These are phyloP conservation scores for Drosophila nr. perissopoda DNA, from an alignment of 2,888 invertebrate species.

Conservation along the genomic window DNA sequence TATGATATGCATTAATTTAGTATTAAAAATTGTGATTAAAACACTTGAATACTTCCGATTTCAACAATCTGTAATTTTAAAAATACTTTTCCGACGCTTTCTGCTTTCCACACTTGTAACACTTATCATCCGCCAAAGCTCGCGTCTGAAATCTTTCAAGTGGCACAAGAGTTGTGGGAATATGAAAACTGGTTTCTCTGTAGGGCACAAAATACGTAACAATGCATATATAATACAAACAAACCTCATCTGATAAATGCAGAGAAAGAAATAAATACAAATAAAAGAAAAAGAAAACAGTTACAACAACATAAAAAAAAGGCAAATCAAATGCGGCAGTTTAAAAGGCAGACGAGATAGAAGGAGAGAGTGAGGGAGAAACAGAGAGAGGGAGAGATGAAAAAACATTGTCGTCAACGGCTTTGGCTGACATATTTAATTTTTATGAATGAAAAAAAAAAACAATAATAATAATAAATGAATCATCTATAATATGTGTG, in stretches of 20 bases:
- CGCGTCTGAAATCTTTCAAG: slow-evolving; percentile 51
- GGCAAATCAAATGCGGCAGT: slow-evolving; percentile 71
- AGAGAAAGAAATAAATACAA: slow-evolving; percentile 24
- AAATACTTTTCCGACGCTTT: background rate
- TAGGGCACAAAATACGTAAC: slow-evolving; percentile 75
- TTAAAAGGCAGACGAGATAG: slow-evolving; percentile 47
- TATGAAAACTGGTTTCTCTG: slow-evolving; percentile 69
- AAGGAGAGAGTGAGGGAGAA: slow-evolving; percentile 4
- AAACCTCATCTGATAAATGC: slow-evolving; percentile 37
- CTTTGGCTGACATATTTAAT: slow-evolving; percentile 55
- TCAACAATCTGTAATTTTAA: slow-evolving; percentile 20
- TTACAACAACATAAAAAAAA: slow-evolving; percentile 37
- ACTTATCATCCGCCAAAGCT: slow-evolving; percentile 40
- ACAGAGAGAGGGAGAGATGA: slow-evolving; percentile 6
- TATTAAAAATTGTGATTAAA: slow-evolving; percentile 8
- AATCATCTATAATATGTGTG: slow-evolving; percentile 69
- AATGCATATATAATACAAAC: slow-evolving; percentile 36
- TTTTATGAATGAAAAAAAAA: slow-evolving; percentile 69
- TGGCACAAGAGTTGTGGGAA: slow-evolving; percentile 61
- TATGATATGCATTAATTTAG: background rate
- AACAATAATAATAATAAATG: slow-evolving; percentile 50
- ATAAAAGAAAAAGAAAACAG: slow-evolving; percentile 30
- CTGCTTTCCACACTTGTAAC: slow-evolving; percentile 1
- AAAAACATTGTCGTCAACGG: slow-evolving; percentile 32
- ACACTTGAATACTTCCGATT: slow-evolving; percentile 28